Percentiles rank a stretch among this genome's conserved stretches.
These are phyloP conservation scores for Gasterosteus nipponicus DNA, from an alignment of 2,113 vertebrate genomes.

Conservation along the genomic window DNA sequence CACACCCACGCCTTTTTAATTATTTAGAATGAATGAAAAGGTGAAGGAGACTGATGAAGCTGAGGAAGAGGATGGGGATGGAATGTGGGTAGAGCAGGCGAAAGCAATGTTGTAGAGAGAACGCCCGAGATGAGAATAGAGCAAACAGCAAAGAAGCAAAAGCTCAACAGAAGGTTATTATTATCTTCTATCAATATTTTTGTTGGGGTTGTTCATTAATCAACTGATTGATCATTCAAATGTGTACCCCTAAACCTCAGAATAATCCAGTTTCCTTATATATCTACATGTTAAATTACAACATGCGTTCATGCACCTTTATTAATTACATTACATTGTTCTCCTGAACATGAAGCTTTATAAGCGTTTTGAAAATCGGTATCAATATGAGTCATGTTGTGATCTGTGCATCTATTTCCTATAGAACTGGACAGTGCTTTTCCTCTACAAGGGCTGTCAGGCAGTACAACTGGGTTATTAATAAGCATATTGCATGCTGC, in stretches of 20 bases:
- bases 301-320: too few relatives aligned
- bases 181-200: background rate
- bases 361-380: background rate
- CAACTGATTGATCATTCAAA: background rate
- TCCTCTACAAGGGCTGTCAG: background rate
- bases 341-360: background rate
- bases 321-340: background rate
- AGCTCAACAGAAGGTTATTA: background rate
- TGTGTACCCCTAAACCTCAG: background rate
- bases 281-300: too few relatives aligned
- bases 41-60: background rate
- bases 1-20: conserved; percentile 34
- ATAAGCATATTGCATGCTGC: conserved; percentile 1
- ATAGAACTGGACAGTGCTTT: background rate
- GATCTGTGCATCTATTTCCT: background rate
- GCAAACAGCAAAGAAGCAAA: background rate
- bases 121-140: background rate
- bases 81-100: background rate
- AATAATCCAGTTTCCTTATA: too few relatives aligned
- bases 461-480: background rate
- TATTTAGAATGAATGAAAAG: conserved; percentile 36
- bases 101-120: background rate
- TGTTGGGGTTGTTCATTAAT: background rate
- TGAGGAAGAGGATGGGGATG: background rate
- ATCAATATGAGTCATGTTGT: background rate